phyloP scores from a whole-genome alignment of 1,140 invertebrate species.

The Monomorium pharaonis region DNA sequence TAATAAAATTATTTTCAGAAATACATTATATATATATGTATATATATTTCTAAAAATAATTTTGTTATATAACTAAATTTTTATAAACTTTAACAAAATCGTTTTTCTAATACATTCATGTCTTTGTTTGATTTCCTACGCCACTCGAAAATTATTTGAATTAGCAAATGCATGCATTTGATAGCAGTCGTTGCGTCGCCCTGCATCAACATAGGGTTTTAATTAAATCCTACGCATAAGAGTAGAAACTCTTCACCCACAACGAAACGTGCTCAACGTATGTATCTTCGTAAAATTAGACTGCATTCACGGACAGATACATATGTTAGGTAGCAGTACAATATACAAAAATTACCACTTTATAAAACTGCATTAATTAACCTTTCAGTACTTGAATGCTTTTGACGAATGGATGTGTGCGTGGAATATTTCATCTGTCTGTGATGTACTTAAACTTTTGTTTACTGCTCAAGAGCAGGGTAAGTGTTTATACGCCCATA shows the following conservation, averaged over 20 bases:
- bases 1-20: too few species aligned
- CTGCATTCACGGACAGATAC: not conserved
- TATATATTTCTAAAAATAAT: too few species aligned
- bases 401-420: too few species aligned
- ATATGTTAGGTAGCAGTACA: not conserved
- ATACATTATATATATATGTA: too few species aligned
- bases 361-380: not conserved
- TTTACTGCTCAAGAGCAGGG: too few species aligned
- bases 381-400: too few species aligned
- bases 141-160: not conserved
- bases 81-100: too few species aligned
- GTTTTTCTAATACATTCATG: not conserved
- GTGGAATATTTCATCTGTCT: too few species aligned
- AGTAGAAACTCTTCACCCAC: slow-evolving; percentile 6
- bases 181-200: not conserved
- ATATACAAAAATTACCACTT: not conserved
- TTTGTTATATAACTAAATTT: too few species aligned
- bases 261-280: not conserved
- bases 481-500: too few species aligned
- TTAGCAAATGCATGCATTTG: not conserved
- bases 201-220: slow-evolving; percentile 12
- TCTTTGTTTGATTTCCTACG: not conserved
- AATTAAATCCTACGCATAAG: slow-evolving; percentile 57
- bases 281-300: not conserved
- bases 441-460: too few species aligned